phyloP scores from a whole-genome alignment of 2,113 vertebrate species.

The Chloroceryle aenea region DNA sequence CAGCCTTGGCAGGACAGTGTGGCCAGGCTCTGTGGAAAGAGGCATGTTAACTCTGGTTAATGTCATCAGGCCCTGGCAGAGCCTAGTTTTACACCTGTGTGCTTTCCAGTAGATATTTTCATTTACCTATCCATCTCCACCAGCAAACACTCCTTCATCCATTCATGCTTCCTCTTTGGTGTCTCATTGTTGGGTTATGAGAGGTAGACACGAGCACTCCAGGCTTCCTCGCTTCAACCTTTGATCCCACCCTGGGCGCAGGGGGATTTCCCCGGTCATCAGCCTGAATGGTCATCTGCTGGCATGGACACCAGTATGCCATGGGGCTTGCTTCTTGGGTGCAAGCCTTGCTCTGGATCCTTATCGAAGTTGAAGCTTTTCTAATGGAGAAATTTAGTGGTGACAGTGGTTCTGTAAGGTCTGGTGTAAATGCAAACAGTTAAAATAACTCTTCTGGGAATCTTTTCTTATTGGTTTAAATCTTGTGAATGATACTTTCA shows the following conservation, averaged over 20 bases:
- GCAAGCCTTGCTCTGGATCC: not conserved
- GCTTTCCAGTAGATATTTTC: not conserved
- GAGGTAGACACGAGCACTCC: not conserved
- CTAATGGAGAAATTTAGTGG: not conserved
- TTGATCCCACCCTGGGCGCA: not conserved
- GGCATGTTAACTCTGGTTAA: not conserved
- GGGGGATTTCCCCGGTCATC: not conserved
- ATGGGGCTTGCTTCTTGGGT: not conserved
- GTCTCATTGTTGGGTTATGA: not conserved
- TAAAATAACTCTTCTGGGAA: not conserved
- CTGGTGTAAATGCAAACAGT: not conserved
- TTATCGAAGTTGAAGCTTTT: not conserved
- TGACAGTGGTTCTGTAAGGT: not conserved
- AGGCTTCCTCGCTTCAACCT: not conserved
- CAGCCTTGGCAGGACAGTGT: not conserved
- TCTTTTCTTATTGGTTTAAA: not conserved
- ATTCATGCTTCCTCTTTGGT: not conserved
- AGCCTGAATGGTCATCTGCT: not conserved
- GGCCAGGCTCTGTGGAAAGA: not conserved
- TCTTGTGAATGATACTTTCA: not conserved
- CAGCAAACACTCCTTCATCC: not conserved
- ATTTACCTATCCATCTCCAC: not conserved
- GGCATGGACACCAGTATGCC: accelerated
- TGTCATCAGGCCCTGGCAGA: not conserved
- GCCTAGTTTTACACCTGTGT: not conserved